These are phyloP conservation scores for Chironex yamaguchii DNA, from an alignment of 30 jellyfish, hydroid and myxozoan genomes.

Conservation along the genomic window DNA sequence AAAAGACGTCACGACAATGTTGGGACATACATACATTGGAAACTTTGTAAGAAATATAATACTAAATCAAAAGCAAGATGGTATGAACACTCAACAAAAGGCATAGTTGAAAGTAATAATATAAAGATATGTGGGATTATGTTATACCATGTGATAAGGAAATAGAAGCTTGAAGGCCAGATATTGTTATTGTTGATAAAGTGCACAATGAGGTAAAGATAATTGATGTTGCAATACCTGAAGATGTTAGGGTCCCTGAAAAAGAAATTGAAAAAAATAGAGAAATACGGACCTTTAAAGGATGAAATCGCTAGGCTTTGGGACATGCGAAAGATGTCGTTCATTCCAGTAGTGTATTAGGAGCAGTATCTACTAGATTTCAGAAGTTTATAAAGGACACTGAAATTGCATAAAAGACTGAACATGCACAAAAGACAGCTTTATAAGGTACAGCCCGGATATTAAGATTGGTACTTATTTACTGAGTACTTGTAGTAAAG, in stretches of 20 bases:
- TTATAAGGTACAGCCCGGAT: constrained; percentile 11
- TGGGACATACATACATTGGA: background rate
- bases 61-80: constrained; percentile 4
- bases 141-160: background rate
- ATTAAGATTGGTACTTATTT: background rate
- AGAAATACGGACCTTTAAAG: background rate
- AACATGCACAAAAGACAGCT: constrained; percentile 18
- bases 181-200: background rate
- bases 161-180: constrained; percentile 10
- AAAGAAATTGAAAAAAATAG: background rate
- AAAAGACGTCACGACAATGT: constrained; percentile 8
- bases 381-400: constrained; percentile 2
- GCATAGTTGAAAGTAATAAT: background rate
- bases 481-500: background rate
- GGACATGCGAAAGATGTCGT: constrained; percentile 15
- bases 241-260: background rate
- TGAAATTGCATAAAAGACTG: background rate
- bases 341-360: constrained; percentile 24
- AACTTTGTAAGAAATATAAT: background rate
- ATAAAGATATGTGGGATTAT: constrained; percentile 1
- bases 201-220: background rate
- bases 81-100: background rate
- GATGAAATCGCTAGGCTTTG: constrained; percentile 20
- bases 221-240: constrained; percentile 18
- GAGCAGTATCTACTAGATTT: constrained; percentile 22